phyloP scores from a whole-genome alignment of 2,797 vertebrate genomes.

The Aphelocoma californica region DNA sequence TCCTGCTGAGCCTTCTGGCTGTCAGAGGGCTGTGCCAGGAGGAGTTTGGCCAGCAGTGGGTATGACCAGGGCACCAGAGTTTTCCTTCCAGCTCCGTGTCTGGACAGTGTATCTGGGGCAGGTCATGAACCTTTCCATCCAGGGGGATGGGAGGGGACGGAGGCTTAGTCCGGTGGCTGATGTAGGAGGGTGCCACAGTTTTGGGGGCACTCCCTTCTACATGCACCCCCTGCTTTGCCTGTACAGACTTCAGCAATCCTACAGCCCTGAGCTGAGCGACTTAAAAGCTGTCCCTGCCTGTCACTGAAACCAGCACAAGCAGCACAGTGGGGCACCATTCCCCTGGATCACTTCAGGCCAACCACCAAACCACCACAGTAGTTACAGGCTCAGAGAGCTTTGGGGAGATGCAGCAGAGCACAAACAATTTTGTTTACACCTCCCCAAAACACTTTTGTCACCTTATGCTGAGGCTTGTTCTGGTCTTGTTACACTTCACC shows the following conservation, averaged over 20 bases:
- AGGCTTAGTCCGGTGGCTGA: neutral
- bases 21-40: neutral
- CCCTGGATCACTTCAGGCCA: neutral
- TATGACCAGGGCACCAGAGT: neutral
- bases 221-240: neutral
- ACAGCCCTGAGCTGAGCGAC: neutral
- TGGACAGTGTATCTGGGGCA: neutral
- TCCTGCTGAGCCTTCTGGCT: neutral
- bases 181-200: neutral
- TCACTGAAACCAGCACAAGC: neutral
- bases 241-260: neutral
- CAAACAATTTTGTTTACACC: neutral
- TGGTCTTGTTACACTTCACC: neutral
- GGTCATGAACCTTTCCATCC: neutral
- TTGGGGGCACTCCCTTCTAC: rapidly evolving
- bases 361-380: neutral
- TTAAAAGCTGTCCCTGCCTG: neutral
- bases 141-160: neutral
- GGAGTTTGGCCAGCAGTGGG: neutral
- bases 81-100: neutral
- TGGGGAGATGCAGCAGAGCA: neutral
- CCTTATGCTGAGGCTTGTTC: neutral
- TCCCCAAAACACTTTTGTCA: neutral
- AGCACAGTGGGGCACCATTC: neutral
- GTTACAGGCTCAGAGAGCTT: neutral